These are phyloP conservation scores for Saimiri boliviensis DNA, from an alignment of 2,113 vertebrate genomes.

Conservation along the genomic window DNA sequence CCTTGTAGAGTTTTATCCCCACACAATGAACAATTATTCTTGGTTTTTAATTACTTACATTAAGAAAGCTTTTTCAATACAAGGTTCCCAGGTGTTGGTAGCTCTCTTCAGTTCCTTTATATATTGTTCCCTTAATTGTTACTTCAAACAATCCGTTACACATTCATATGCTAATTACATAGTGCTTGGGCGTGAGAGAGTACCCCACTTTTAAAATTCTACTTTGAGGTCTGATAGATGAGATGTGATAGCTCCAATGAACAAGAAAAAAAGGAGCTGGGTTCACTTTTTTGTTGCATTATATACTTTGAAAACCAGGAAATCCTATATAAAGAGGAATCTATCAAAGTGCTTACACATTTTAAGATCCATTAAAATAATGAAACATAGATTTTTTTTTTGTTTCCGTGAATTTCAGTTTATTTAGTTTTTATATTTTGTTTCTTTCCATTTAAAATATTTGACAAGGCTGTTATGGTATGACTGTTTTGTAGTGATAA, in stretches of 20 bases:
- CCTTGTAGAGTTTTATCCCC: not conserved
- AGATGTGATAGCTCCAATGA: conserved; percentile 77
- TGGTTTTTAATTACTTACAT: conserved; percentile 78
- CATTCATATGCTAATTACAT: conserved; percentile 81
- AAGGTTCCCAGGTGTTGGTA: conserved; percentile 80
- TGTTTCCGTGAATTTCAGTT: not conserved
- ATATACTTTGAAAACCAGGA: conserved; percentile 69
- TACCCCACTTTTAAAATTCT: conserved; percentile 75
- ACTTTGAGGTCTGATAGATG: conserved; percentile 74
- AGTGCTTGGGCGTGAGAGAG: conserved; percentile 72
- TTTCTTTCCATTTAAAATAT: conserved; percentile 32
- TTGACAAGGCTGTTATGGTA: not conserved
- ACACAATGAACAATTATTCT: conserved; percentile 65
- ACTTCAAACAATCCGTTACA: conserved; percentile 74
- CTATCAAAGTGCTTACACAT: conserved; percentile 3
- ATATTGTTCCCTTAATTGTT: conserved; percentile 79
- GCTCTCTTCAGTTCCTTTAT: conserved; percentile 73
- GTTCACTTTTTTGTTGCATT: conserved; percentile 75
- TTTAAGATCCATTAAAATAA: conserved; percentile 37
- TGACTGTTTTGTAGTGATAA: not conserved
- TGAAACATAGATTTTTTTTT: not conserved
- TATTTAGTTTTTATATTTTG: not conserved
- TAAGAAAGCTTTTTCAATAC: conserved; percentile 76
- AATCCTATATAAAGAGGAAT: conserved; percentile 41
- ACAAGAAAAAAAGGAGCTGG: conserved; percentile 73